Evolutionary conservation across 2,888 invertebrate species (phyloP).

Genomic region (Cosmia trapezina): DNA sequence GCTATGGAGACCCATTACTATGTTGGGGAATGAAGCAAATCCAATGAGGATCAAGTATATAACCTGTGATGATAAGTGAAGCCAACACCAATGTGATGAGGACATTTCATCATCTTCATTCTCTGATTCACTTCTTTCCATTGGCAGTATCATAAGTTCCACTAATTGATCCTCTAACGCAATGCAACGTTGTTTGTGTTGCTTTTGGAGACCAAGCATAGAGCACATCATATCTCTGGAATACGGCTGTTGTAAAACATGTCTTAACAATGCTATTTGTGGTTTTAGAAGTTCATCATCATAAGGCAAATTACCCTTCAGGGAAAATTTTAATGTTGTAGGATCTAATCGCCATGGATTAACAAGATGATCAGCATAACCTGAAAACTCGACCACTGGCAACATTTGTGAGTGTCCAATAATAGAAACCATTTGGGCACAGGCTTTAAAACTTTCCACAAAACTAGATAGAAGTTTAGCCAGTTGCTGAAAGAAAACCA

Average conservation of each 20-base stretch:
- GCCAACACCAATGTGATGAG: constrained; percentile 96
- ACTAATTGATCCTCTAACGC: constrained; percentile 98
- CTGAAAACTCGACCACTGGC: constrained; percentile 98
- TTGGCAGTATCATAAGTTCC: constrained; percentile 96
- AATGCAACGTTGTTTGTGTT: constrained; percentile 96
- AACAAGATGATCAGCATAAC: constrained; percentile 96
- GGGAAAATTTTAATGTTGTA: constrained; percentile 92
- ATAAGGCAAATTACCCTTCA: constrained; percentile 95
- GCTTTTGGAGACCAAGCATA: constrained; percentile 98
- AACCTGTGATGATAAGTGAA: constrained; percentile 97
- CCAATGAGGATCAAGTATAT: constrained; percentile 98
- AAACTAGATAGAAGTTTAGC: constrained; percentile 96
- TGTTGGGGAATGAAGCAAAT: constrained; percentile 97
- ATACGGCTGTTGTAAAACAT: constrained; percentile 98
- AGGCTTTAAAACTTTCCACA: constrained; percentile 97
- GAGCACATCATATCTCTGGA: constrained; percentile 98
- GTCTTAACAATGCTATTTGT: constrained; percentile 96
- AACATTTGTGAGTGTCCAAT: constrained; percentile 97
- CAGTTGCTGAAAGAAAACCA: constrained; percentile 92
- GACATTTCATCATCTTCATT: constrained; percentile 91
- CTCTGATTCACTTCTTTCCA: constrained; percentile 96
- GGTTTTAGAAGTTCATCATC: constrained; percentile 96
- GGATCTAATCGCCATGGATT: constrained; percentile 98
- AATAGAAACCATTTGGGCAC: constrained; percentile 98
- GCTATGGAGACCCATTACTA: constrained; percentile 96